Conservation (phyloP, 2,113 vertebrate species). For the Dascyllus trimaculatus region DNA sequence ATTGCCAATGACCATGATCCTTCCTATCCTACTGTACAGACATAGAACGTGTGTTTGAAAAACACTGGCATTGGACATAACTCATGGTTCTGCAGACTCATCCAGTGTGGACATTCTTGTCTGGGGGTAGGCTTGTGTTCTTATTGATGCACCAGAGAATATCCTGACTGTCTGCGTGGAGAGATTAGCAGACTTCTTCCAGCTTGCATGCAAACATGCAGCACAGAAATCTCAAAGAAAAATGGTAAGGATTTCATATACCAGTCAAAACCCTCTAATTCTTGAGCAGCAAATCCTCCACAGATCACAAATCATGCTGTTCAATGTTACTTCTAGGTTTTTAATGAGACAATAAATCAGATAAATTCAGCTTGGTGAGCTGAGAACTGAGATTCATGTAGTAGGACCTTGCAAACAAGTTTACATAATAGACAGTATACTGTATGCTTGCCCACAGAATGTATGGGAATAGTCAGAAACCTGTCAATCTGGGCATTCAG, state of each 20-base stretch:
- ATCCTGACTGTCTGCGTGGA: background rate
- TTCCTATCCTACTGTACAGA: too few species aligned
- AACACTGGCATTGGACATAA: too few species aligned
- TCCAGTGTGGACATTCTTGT: too few species aligned
- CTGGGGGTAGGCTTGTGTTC: background rate
- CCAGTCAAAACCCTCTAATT: background rate
- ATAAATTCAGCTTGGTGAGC: background rate
- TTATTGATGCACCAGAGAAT: background rate
- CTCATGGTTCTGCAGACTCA: too few species aligned
- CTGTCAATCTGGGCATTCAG: too few species aligned
- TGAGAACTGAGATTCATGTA: background rate
- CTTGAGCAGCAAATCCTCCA: background rate
- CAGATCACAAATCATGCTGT: constrained; percentile 1
- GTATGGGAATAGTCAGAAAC: too few species aligned
- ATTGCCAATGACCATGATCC: too few species aligned
- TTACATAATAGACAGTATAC: too few species aligned
- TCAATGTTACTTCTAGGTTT: background rate
- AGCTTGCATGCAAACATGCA: background rate
- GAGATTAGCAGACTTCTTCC: background rate
- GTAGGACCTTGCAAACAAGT: background rate
- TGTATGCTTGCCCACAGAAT: too few species aligned
- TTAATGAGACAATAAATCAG: constrained; percentile 3
- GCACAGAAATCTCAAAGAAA: too few species aligned
- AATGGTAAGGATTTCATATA: too few species aligned
- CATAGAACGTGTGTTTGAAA: too few species aligned